Percentiles rank a stretch among this genome's conserved stretches.
Conservation (phyloP, 2,888 invertebrate species). For the Lithophane ornitopus region DNA sequence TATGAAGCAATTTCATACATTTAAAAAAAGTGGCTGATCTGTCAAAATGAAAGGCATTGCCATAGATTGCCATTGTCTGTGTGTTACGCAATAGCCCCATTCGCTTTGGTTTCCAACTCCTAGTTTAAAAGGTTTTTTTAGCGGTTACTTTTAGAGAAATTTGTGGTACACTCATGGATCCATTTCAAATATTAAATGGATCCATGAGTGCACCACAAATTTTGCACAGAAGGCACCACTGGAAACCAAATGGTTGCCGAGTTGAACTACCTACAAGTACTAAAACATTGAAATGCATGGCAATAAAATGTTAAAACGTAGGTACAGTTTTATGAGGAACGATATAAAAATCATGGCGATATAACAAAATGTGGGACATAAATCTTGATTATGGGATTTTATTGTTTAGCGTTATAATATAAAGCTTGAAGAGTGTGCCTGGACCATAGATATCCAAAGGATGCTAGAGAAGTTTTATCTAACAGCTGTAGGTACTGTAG, state of each 20-base stretch:
- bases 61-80: background rate
- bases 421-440: background rate
- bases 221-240: conserved; percentile 18
- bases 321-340: conserved; percentile 39
- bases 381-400: conserved; percentile 33
- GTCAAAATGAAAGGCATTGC: background rate
- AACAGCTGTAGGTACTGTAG: background rate
- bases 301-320: conserved; percentile 34
- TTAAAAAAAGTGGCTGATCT: too few species aligned
- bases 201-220: conserved; percentile 19
- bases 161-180: too few species aligned
- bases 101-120: background rate
- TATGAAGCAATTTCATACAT: too few species aligned
- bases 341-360: conserved; percentile 41
- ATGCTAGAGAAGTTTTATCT: background rate
- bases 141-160: too few species aligned
- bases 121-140: background rate
- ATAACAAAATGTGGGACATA: conserved; percentile 35
- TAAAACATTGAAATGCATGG: conserved; percentile 30
- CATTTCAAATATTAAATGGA: background rate
- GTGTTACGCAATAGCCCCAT: too few species aligned
- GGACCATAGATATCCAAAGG: background rate
- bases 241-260: conserved; percentile 17
- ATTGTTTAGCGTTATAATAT: conserved; percentile 19
- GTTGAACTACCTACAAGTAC: conserved; percentile 20